These are phyloP conservation scores for Myripristis murdjan DNA, from an alignment of 2,797 vertebrate genomes.

Conservation along the genomic window DNA sequence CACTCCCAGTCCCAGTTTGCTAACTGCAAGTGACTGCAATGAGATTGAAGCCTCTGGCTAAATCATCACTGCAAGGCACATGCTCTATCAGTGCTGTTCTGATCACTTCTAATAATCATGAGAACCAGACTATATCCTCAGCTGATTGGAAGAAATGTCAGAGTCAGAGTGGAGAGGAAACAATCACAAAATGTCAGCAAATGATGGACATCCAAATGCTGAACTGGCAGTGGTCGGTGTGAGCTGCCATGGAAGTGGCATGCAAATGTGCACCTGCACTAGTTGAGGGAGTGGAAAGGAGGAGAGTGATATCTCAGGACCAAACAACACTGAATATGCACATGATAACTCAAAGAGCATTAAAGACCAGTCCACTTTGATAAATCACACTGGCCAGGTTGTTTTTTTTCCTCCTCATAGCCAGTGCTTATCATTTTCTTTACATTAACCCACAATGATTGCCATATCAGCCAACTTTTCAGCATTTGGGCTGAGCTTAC, in stretches of 20 bases:
- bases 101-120: conserved; percentile 83
- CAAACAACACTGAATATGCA: not conserved
- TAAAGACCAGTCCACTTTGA: not conserved
- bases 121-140: conserved; percentile 79
- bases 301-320: conserved; percentile 52
- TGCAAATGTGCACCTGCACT: conserved; percentile 86
- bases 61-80: conserved; percentile 74
- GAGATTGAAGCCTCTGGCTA: conserved; percentile 83
- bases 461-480: conserved; percentile 48
- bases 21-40: conserved; percentile 85
- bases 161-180: conserved; percentile 72
- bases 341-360: not conserved
- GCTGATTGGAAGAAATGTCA: conserved; percentile 71
- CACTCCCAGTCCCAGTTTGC: conserved; percentile 72
- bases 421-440: conserved; percentile 65
- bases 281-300: conserved; percentile 71
- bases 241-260: conserved; percentile 81
- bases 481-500: conserved; percentile 18
- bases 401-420: conserved; percentile 72
- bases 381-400: conserved; percentile 57
- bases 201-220: conserved; percentile 75
- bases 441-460: conserved; percentile 69
- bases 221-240: conserved; percentile 73
- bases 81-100: conserved; percentile 75
- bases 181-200: conserved; percentile 81